Percentiles rank a stretch among this genome's conserved stretches.
Evolutionary conservation across 2,888 invertebrate species (phyloP).

Genomic region (Acanthosoma haemorrhoidale): DNA sequence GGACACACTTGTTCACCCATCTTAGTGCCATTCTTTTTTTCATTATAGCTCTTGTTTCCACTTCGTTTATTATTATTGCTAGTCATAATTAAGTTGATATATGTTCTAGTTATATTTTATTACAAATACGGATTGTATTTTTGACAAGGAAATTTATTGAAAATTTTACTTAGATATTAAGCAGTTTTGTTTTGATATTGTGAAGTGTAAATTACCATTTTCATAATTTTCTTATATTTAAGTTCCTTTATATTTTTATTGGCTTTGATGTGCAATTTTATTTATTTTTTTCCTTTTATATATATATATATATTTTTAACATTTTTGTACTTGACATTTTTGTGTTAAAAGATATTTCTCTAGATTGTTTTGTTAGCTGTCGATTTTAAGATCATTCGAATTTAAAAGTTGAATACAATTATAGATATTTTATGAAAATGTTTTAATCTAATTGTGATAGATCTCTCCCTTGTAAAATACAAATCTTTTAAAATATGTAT

Average conservation of each 20-base stretch:
- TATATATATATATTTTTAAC: neutral
- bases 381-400: neutral
- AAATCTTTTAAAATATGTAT: neutral
- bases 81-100: slow-evolving; percentile 1
- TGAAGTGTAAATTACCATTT: neutral
- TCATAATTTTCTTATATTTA: too few relatives aligned
- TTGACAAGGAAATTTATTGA: neutral
- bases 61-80: neutral
- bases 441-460: slow-evolving; percentile 8
- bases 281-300: neutral
- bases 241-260: neutral
- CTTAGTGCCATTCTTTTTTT: neutral
- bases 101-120: slow-evolving; percentile 5
- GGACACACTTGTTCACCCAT: neutral
- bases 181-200: neutral
- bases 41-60: neutral
- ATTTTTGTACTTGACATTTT: neutral
- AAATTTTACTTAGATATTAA: neutral
- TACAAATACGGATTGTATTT: neutral
- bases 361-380: too few relatives aligned
- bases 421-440: slow-evolving; percentile 6
- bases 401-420: slow-evolving; percentile 7
- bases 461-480: neutral
- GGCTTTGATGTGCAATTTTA: neutral
- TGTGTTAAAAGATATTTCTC: neutral